Evolutionary conservation across 1,140 invertebrate genomes (phyloP).

Genomic region (Drosophila biarmipes): DNA sequence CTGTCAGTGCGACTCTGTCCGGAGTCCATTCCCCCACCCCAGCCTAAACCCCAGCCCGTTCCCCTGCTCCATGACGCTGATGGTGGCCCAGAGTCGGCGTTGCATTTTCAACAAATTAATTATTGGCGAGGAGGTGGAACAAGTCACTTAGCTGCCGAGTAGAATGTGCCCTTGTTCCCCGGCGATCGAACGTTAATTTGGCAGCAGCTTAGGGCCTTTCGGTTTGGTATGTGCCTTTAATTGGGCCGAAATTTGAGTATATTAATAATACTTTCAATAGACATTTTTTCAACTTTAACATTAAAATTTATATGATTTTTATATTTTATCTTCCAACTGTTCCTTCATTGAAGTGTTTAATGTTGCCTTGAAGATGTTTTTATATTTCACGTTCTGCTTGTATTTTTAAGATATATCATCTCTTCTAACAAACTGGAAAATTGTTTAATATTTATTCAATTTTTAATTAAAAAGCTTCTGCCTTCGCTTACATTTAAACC

Average conservation of each 20-base stretch:
- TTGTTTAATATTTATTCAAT: not conserved
- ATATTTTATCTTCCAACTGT: no score
- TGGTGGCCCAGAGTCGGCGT: slow-evolving; percentile 68
- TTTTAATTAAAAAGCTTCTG: not conserved
- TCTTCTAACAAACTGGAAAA: no score
- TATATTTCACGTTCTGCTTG: no score
- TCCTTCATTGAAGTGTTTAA: no score
- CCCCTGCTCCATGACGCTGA: slow-evolving; percentile 36
- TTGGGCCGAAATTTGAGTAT: not conserved
- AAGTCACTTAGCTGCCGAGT: slow-evolving; percentile 46
- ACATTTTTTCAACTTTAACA: not conserved
- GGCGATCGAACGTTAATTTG: slow-evolving; percentile 11
- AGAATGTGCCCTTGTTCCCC: slow-evolving; percentile 17
- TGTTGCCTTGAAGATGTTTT: no score
- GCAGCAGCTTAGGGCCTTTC: not conserved
- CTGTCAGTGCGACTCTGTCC: slow-evolving; percentile 36
- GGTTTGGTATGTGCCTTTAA: not conserved
- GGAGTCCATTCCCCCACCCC: slow-evolving; percentile 7
- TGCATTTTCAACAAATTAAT: slow-evolving; percentile 83
- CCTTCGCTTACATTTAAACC: not conserved
- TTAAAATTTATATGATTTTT: no score
- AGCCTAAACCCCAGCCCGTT: not conserved
- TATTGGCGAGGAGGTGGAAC: slow-evolving; percentile 76
- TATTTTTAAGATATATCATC: no score
- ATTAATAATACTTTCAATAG: not conserved